A percentile compares a stretch with the other conserved stretches of the same genome.
Conservation (phyloP, 2,113 vertebrate species). For the Chelonoidis abingdonii region DNA sequence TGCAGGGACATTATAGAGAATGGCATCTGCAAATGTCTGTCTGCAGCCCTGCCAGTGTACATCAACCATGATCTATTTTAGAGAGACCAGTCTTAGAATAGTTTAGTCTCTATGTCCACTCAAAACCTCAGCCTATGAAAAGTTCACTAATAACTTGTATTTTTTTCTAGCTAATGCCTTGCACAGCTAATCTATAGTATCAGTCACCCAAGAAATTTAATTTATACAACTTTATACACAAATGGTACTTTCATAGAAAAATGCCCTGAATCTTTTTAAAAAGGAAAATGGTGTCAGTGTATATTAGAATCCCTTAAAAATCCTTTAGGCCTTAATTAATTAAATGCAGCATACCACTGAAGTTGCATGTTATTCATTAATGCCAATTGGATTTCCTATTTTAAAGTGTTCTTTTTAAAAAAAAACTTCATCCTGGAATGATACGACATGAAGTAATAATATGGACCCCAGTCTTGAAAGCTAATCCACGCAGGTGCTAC, state of each 20-base stretch:
- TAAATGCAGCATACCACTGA: background rate
- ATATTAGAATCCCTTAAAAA: background rate
- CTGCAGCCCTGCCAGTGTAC: background rate
- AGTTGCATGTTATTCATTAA: background rate
- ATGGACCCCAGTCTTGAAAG: background rate
- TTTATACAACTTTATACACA: background rate
- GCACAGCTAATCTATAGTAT: background rate
- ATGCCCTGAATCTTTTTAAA: background rate
- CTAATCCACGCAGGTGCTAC: background rate
- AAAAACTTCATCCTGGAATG: background rate
- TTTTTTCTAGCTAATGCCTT: background rate
- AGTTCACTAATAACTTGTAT: background rate
- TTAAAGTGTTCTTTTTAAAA: background rate
- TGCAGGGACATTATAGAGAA: background rate
- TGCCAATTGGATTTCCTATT: background rate
- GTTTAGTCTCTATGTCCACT: background rate
- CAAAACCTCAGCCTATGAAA: background rate
- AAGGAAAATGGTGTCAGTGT: background rate
- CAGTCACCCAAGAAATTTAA: background rate
- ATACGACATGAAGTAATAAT: background rate
- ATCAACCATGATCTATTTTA: background rate
- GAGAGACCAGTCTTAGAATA: background rate
- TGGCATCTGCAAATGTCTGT: background rate
- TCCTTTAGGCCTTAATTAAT: background rate
- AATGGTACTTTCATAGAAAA: background rate